phyloP scores from a whole-genome alignment of 2,888 invertebrate species.

The Lepetodrilus schrolli region DNA sequence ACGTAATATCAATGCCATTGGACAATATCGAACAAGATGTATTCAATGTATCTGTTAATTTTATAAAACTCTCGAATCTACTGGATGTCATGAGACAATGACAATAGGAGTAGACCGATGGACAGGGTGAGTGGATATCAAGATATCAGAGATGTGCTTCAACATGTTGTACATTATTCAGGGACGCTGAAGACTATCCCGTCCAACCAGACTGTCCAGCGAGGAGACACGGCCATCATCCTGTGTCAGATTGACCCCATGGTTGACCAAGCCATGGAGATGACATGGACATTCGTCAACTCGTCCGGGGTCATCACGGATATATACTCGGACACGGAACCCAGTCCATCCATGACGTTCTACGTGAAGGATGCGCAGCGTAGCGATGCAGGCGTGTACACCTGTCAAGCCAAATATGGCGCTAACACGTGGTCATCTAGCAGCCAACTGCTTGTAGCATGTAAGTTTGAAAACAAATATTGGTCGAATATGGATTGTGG shows the following conservation, averaged over 20 bases:
- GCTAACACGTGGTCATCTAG: background rate
- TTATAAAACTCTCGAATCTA: no score
- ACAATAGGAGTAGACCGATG: no score
- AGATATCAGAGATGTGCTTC: background rate
- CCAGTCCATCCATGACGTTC: slow-evolving; percentile 1
- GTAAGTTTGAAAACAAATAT: no score
- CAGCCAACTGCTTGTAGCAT: background rate
- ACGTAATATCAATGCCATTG: no score
- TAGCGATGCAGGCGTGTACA: background rate
- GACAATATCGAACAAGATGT: no score
- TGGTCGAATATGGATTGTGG: no score
- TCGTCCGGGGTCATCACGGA: background rate
- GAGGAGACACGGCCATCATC: background rate
- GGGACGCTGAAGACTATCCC: background rate
- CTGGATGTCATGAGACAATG: no score
- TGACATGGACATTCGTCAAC: background rate
- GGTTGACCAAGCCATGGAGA: background rate
- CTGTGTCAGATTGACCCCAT: slow-evolving; percentile 3
- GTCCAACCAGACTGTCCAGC: background rate
- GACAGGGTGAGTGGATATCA: no score
- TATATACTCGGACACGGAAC: background rate
- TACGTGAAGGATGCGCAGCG: background rate
- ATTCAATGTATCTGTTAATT: no score
- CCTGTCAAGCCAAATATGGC: background rate
- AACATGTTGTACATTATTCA: no score